A percentile compares a stretch with the other conserved stretches of the same genome.
phyloP scores from a whole-genome alignment of 2,113 vertebrate species.

The Gambusia holbrooki region DNA sequence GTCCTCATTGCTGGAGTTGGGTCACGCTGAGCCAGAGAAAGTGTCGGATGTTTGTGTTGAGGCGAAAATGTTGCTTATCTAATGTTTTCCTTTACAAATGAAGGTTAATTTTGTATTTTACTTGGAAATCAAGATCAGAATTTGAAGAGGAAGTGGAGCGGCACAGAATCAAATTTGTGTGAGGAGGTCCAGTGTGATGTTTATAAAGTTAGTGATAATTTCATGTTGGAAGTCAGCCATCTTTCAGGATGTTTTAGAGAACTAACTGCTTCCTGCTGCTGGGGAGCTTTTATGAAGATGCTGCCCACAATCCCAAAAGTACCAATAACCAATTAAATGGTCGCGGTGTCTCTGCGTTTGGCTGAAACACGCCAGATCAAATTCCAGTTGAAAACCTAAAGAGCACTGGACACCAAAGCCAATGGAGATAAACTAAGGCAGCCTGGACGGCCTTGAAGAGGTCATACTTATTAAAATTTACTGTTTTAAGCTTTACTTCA shows the following conservation, averaged over 20 bases:
- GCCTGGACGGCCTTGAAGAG: too few species aligned
- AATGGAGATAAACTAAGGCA: not conserved
- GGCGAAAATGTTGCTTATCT: not conserved
- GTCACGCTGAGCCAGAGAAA: not conserved
- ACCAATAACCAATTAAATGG: not conserved
- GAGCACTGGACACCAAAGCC: not conserved
- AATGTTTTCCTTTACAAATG: not conserved
- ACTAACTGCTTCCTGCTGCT: not conserved
- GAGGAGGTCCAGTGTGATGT: not conserved
- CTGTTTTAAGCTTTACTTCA: too few species aligned
- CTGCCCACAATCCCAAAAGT: not conserved
- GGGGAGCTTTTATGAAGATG: not conserved
- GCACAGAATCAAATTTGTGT: not conserved
- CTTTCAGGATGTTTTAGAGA: not conserved
- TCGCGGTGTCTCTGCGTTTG: not conserved
- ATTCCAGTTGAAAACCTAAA: too few species aligned
- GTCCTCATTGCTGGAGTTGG: not conserved
- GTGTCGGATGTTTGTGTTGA: not conserved
- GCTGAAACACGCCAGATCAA: not conserved
- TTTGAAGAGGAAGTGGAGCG: not conserved
- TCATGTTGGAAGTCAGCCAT: not conserved
- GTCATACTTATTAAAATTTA: too few species aligned
- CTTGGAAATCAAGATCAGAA: not conserved
- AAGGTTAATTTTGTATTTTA: not conserved
- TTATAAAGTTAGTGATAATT: not conserved